These are phyloP conservation scores for Malthinus flaveolus DNA, from an alignment of 2,888 invertebrate genomes.

Conservation along the genomic window DNA sequence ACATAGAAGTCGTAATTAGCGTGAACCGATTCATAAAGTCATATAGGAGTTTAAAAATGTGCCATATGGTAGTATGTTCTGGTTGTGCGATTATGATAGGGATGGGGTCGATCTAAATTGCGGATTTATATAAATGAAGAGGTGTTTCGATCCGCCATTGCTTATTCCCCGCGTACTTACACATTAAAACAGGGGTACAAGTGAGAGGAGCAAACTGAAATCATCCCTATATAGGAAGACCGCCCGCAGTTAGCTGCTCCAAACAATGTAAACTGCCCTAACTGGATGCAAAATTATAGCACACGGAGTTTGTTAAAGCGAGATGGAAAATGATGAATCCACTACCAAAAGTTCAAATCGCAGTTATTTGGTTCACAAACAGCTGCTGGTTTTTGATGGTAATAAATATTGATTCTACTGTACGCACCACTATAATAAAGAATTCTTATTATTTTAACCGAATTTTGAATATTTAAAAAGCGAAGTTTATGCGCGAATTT, in stretches of 20 bases:
- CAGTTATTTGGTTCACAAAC: constrained; percentile 40
- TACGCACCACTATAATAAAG: constrained; percentile 9
- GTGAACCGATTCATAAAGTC: constrained; percentile 29
- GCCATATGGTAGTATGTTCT: constrained; percentile 37
- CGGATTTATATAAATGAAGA: constrained; percentile 50
- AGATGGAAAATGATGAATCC: constrained; percentile 14
- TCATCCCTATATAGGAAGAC: constrained; percentile 41
- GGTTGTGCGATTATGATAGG: constrained; percentile 34
- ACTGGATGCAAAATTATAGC: constrained; percentile 15
- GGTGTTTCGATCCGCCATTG: constrained; percentile 45
- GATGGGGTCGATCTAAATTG: constrained; percentile 44
- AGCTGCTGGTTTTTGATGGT: constrained; percentile 36
- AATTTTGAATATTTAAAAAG: constrained; percentile 4
- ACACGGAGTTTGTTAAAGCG: constrained; percentile 16
- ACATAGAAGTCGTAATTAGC: constrained; percentile 22
- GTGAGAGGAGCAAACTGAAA: constrained; percentile 31
- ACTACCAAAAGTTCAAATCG: constrained; percentile 29
- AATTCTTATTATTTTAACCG: constrained; percentile 1
- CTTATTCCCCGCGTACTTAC: constrained; percentile 16
- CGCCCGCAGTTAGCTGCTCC: constrained; percentile 39
- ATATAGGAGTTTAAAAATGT: constrained; percentile 32
- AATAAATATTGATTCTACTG: constrained; percentile 39
- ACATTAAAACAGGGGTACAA: constrained; percentile 21
- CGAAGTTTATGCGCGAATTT: neutral
- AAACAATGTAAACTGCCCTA: constrained; percentile 39